Conservation (phyloP, 2,797 vertebrate genomes). For the Prionace glauca region DNA sequence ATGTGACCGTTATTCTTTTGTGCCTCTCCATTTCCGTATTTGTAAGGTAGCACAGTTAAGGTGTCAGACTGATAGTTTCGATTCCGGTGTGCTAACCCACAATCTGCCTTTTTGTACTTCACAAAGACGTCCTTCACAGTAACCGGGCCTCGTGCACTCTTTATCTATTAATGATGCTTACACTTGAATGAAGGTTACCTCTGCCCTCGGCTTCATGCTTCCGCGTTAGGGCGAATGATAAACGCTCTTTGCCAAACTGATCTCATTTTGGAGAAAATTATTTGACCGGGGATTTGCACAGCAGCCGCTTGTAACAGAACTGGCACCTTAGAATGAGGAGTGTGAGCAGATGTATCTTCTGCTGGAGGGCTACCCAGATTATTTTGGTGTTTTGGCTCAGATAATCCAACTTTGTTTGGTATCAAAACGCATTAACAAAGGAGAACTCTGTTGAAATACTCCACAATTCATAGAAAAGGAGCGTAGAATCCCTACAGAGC, state of each 20-base stretch:
- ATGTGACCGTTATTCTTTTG: neutral
- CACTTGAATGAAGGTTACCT: neutral
- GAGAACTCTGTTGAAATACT: neutral
- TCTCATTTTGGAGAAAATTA: neutral
- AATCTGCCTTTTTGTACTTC: neutral
- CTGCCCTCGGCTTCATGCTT: neutral
- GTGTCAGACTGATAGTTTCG: neutral
- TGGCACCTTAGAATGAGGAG: neutral
- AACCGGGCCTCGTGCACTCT: neutral
- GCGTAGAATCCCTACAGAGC: too few relatives aligned
- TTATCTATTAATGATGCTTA: neutral
- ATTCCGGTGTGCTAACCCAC: neutral
- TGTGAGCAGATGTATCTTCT: neutral
- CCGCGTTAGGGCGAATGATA: neutral
- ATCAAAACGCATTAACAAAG: neutral
- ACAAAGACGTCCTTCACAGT: neutral
- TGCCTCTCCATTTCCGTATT: neutral
- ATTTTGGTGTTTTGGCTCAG: neutral
- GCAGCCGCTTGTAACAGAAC: neutral
- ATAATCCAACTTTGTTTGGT: neutral
- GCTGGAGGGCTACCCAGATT: neutral
- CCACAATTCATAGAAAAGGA: neutral
- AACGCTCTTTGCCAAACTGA: neutral
- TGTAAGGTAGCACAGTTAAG: neutral
- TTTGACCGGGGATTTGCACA: neutral